phyloP scores from a whole-genome alignment of 2,888 invertebrate genomes.

The Yponomeuta malinellus region DNA sequence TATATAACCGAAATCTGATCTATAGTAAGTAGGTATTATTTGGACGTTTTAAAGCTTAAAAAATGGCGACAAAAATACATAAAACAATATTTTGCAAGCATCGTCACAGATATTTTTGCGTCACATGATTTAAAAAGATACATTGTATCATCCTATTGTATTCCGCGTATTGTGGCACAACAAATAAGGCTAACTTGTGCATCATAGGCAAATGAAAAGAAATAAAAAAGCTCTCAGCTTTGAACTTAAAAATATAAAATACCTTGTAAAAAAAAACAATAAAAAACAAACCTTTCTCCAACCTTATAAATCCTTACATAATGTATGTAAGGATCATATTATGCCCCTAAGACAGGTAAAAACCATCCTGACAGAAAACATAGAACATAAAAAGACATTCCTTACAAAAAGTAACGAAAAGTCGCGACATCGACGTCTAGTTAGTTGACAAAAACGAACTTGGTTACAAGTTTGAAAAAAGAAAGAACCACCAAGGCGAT shows the following conservation, averaged over 20 bases:
- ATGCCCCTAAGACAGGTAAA: not conserved
- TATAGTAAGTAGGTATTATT: not conserved
- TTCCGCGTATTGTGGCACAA: not conserved
- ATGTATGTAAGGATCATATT: not conserved
- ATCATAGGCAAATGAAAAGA: not conserved
- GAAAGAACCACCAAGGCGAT: not conserved
- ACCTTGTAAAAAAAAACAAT: constrained; percentile 21
- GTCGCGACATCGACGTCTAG: not conserved
- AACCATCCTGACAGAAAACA: not conserved
- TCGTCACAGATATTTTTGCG: not conserved
- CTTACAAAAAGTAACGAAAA: not conserved
- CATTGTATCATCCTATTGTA: not conserved
- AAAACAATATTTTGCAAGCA: not conserved
- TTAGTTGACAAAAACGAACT: not conserved
- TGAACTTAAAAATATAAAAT: constrained; percentile 19
- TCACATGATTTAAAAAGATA: not conserved
- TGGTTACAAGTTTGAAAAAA: not conserved
- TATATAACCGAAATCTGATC: constrained; percentile 3
- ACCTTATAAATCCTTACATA: not conserved
- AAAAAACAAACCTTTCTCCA: constrained; percentile 19
- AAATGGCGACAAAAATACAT: not conserved
- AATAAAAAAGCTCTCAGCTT: constrained; percentile 9
- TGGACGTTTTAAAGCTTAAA: not conserved
- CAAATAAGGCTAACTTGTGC: not conserved
- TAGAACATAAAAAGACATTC: not conserved